These are phyloP conservation scores for Spongilla lacustris DNA, from an alignment of 37 sponge, comb jelly and placozoan genomes.

Conservation along the genomic window DNA sequence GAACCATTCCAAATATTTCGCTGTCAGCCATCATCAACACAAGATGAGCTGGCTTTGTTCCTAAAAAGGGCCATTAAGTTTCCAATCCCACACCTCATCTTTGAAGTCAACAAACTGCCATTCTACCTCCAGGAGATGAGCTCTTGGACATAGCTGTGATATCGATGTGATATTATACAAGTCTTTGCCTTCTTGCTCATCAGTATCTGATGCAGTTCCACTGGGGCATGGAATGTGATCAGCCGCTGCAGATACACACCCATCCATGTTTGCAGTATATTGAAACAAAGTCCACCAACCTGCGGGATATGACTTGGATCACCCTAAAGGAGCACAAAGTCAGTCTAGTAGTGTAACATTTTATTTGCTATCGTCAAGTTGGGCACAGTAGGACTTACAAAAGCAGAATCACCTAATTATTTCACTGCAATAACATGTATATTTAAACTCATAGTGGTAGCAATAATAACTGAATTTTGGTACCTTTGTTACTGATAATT, in stretches of 20 bases:
- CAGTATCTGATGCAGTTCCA: constrained; percentile 63
- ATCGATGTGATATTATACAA: neutral
- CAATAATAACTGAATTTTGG: too few relatives aligned
- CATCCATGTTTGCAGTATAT: constrained; percentile 63
- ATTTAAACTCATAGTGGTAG: too few relatives aligned
- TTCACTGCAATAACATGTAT: too few relatives aligned
- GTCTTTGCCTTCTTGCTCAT: neutral
- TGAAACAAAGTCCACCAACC: constrained; percentile 70
- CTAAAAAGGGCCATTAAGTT: constrained; percentile 32
- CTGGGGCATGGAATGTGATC: constrained; percentile 25
- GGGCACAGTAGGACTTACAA: too few relatives aligned
- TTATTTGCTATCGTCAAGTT: too few relatives aligned
- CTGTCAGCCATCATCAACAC: constrained; percentile 24
- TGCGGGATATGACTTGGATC: constrained; percentile 80
- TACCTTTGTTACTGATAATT: too few relatives aligned
- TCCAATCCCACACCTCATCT: constrained; percentile 48
- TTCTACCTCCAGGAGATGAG: constrained; percentile 75
- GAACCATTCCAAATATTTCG: constrained; percentile 39
- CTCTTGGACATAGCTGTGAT: neutral
- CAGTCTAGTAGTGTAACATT: too few relatives aligned
- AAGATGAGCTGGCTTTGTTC: constrained; percentile 52
- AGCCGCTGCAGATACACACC: too few relatives aligned
- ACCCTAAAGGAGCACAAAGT: constrained; percentile 73
- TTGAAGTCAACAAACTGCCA: constrained; percentile 70
- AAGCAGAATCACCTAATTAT: too few relatives aligned